Percentiles rank a stretch among this genome's conserved stretches.
These are phyloP conservation scores for Trigoniulus corallinus DNA, from an alignment of 1,140 invertebrate species.

Conservation along the genomic window DNA sequence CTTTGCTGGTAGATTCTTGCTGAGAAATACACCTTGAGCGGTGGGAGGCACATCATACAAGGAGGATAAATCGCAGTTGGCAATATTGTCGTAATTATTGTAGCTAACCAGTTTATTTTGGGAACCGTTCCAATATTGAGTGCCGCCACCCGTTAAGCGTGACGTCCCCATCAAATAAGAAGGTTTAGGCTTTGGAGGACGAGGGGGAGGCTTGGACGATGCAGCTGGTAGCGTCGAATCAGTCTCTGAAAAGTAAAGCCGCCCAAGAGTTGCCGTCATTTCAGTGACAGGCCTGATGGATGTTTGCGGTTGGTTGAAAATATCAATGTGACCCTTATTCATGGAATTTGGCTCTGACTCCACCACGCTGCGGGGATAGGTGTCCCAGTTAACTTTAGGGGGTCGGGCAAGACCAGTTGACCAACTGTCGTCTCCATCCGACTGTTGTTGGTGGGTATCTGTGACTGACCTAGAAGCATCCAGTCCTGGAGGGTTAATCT, in stretches of 20 bases:
- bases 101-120: no score
- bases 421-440: conserved; percentile 15
- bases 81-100: background rate
- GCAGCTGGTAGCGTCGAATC: no score
- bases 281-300: no score
- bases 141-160: background rate
- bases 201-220: conserved; percentile 39
- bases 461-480: background rate
- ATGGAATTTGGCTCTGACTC: background rate
- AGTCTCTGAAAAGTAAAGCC: no score
- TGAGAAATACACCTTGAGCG: background rate
- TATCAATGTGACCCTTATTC: background rate
- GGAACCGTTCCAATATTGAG: background rate
- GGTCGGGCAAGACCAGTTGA: conserved; percentile 14
- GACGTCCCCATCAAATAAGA: conserved; percentile 26
- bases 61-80: background rate
- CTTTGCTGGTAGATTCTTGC: conserved; percentile 4
- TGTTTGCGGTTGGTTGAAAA: background rate
- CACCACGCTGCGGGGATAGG: conserved; percentile 26
- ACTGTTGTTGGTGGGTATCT: conserved; percentile 7
- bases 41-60: background rate
- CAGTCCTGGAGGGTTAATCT: background rate
- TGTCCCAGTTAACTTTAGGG: conserved; percentile 35
- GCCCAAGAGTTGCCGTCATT: no score
- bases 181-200: conserved; percentile 63